phyloP scores from a whole-genome alignment of 2,113 vertebrate species.

The Seriola dumerili region DNA sequence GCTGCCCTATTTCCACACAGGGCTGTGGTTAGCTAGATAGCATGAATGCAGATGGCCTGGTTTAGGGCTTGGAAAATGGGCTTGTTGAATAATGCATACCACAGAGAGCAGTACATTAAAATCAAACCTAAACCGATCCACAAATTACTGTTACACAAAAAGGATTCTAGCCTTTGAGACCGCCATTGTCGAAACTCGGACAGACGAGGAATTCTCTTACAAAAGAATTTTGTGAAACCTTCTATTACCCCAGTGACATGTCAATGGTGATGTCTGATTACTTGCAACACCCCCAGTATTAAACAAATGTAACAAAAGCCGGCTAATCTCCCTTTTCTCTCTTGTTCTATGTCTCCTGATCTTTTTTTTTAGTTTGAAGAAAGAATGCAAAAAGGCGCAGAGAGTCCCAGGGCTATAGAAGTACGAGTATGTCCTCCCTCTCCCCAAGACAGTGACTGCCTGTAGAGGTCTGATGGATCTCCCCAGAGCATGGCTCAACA shows the following conservation, averaged over 20 bases:
- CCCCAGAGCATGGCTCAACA: slow-evolving; percentile 55
- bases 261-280: slow-evolving; percentile 1
- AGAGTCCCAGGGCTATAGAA: not conserved
- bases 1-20: slow-evolving; percentile 61
- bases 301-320: slow-evolving; percentile 25
- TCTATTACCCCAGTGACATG: not conserved
- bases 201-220: not conserved
- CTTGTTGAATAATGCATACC: slow-evolving; percentile 64
- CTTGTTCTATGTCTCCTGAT: not conserved
- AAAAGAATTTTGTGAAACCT: not conserved
- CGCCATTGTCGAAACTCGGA: not conserved
- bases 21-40: slow-evolving; percentile 51
- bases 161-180: slow-evolving; percentile 1
- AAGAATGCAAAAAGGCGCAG: not conserved
- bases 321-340: not conserved
- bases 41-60: slow-evolving; percentile 62
- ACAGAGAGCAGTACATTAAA: slow-evolving; percentile 35
- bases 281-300: slow-evolving; percentile 11
- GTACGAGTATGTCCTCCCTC: not conserved
- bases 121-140: slow-evolving; percentile 31
- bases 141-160: slow-evolving; percentile 25
- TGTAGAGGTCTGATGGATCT: slow-evolving; percentile 65
- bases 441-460: slow-evolving; percentile 26
- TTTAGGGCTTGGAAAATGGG: slow-evolving; percentile 52
- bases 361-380: slow-evolving; percentile 16